Evolutionary conservation across 2,797 vertebrate genomes (phyloP).

Genomic region (Falco concolor): DNA sequence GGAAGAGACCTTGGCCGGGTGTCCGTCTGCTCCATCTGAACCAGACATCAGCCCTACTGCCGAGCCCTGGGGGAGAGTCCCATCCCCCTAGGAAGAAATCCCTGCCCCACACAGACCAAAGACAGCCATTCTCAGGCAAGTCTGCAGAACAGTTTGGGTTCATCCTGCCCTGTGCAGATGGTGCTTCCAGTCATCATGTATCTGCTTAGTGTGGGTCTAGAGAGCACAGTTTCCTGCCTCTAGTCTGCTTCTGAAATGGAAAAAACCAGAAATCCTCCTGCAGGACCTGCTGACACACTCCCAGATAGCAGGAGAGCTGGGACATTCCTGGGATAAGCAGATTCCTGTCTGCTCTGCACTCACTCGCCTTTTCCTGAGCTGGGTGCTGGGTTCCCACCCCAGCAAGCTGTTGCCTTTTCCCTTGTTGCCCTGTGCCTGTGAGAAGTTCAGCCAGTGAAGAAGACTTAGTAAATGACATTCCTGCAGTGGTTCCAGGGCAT

Average conservation of each 20-base stretch:
- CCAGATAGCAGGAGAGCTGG: background rate
- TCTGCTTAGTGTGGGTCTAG: background rate
- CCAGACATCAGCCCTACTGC: background rate
- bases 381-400: background rate
- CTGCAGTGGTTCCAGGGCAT: background rate
- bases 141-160: background rate
- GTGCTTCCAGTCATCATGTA: background rate
- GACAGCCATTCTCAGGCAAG: background rate
- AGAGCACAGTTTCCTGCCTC: background rate
- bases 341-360: background rate
- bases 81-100: background rate
- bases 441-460: background rate
- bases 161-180: background rate
- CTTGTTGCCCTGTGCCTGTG: background rate
- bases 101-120: background rate
- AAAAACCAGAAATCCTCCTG: background rate
- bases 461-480: background rate
- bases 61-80: background rate
- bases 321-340: conserved; percentile 4
- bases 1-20: background rate
- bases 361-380: background rate
- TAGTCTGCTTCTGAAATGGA: background rate
- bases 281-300: background rate
- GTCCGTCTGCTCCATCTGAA: background rate
- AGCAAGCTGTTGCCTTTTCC: background rate